These are phyloP conservation scores for Eupithecia subumbrata DNA, from an alignment of 2,888 invertebrate species.

Conservation along the genomic window DNA sequence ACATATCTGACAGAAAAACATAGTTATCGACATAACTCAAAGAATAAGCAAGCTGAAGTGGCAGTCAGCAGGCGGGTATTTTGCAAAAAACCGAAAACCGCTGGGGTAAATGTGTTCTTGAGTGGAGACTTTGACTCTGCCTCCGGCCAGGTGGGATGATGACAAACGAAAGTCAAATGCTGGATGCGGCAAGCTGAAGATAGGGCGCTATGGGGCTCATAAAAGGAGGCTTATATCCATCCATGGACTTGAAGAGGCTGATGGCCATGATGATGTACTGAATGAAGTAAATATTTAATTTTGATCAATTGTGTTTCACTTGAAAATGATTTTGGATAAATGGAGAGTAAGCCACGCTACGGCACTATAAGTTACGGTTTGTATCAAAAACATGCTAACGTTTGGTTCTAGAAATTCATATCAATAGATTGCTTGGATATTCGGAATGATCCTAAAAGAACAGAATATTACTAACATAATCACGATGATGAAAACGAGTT, in stretches of 20 bases:
- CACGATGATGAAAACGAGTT: conserved; percentile 1
- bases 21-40: too few species aligned
- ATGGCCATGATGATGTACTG: not conserved
- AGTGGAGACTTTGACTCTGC: not conserved
- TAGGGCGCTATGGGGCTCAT: not conserved
- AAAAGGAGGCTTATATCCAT: not conserved
- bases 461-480: conserved; percentile 5
- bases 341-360: too few species aligned
- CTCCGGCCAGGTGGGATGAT: not conserved
- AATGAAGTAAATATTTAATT: not conserved
- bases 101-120: too few species aligned
- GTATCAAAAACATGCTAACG: not conserved
- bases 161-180: not conserved
- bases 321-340: too few species aligned
- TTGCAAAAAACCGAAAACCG: too few species aligned
- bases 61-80: too few species aligned
- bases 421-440: not conserved
- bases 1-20: too few species aligned
- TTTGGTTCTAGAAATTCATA: not conserved
- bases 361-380: too few species aligned
- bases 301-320: too few species aligned
- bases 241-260: not conserved
- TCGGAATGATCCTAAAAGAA: not conserved
- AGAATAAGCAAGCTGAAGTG: too few species aligned
- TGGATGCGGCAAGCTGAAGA: not conserved